Conservation (phyloP, 1,140 invertebrate genomes). For the Lamellibrachia luymesi region DNA sequence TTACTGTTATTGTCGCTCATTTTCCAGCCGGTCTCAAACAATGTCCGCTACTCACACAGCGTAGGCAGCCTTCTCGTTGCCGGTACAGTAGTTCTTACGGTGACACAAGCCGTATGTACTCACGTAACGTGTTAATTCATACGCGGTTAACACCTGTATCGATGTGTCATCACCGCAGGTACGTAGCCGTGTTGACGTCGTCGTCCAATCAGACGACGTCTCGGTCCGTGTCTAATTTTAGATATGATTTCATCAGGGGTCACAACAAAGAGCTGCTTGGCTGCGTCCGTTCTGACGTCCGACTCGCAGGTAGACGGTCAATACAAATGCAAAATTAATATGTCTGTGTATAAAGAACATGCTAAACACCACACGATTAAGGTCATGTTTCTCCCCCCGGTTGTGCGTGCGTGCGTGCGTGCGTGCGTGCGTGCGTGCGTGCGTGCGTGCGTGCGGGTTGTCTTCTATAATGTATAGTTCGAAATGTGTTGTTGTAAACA, state of each 20-base stretch:
- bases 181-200: neutral
- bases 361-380: neutral
- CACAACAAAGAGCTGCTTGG: neutral
- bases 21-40: neutral
- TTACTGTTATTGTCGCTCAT: constrained; percentile 1
- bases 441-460: neutral
- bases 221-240: neutral
- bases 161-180: neutral
- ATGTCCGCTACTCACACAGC: neutral
- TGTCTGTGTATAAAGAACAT: neutral
- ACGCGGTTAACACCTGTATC: neutral
- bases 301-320: neutral
- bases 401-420: neutral
- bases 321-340: neutral
- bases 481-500: no score
- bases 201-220: neutral
- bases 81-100: neutral
- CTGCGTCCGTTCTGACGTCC: neutral
- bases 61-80: no score
- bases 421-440: neutral
- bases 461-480: no score
- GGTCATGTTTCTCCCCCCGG: neutral
- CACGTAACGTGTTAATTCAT: neutral
- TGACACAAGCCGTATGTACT: neutral
- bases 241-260: neutral